These are phyloP conservation scores for Lucifuga dentata DNA, from an alignment of 2,113 vertebrate species.

Conservation along the genomic window DNA sequence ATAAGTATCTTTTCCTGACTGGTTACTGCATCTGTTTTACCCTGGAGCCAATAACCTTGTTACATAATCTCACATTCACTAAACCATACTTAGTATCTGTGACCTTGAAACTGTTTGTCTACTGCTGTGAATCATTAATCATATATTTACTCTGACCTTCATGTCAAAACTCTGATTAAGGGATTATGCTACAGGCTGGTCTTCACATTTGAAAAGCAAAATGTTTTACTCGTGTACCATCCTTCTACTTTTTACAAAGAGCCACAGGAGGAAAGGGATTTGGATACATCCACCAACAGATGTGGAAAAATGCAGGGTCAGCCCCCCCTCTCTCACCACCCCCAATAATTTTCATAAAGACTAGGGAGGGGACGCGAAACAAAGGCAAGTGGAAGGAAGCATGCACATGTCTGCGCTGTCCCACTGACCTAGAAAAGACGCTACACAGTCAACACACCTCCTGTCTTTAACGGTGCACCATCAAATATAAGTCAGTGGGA, in stretches of 20 bases:
- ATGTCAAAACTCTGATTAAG: constrained; percentile 19
- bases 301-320: constrained; percentile 60
- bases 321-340: not conserved
- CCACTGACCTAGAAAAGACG: constrained; percentile 83
- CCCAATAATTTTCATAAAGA: constrained; percentile 54
- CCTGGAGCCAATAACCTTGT: constrained; percentile 27
- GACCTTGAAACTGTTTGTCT: constrained; percentile 41
- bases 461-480: constrained; percentile 77
- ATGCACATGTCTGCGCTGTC: constrained; percentile 70
- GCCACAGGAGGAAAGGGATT: constrained; percentile 19
- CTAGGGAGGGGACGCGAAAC: constrained; percentile 29
- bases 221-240: not conserved
- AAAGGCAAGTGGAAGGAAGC: constrained; percentile 62
- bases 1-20: constrained; percentile 1
- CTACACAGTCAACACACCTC: constrained; percentile 78
- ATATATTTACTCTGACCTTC: constrained; percentile 21
- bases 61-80: constrained; percentile 43
- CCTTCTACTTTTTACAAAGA: constrained; percentile 4
- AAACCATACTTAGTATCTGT: constrained; percentile 1
- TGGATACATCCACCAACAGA: constrained; percentile 48
- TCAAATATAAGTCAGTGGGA: constrained; percentile 84
- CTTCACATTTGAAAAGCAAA: constrained; percentile 1
- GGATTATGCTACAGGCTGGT: not conserved
- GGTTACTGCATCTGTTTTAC: constrained; percentile 11
- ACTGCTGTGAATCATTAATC: constrained; percentile 29